Evolutionary conservation across 2,888 invertebrate genomes (phyloP).

Genomic region (Agelastica alni): DNA sequence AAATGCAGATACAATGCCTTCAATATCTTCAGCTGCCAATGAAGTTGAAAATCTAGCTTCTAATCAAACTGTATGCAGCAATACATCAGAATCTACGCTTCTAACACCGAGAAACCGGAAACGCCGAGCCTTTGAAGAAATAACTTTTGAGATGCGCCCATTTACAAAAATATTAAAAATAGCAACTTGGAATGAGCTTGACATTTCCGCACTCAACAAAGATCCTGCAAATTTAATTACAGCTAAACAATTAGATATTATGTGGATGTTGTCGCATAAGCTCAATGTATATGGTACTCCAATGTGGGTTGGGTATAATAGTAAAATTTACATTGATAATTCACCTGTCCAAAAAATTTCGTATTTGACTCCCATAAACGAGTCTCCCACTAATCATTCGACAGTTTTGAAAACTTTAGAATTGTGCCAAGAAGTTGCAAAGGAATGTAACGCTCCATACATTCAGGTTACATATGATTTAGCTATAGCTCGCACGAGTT

Average conservation of each 20-base stretch:
- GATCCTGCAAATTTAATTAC: slow-evolving; percentile 28
- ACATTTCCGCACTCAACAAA: slow-evolving; percentile 20
- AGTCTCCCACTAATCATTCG: slow-evolving; percentile 43
- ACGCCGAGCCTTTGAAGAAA: slow-evolving; percentile 16
- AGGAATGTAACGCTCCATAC: slow-evolving; percentile 38
- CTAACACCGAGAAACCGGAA: slow-evolving; percentile 1
- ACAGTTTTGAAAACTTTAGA: slow-evolving; percentile 42
- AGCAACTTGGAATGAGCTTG: slow-evolving; percentile 20
- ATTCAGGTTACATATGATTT: slow-evolving; percentile 42
- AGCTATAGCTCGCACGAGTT: slow-evolving; percentile 36
- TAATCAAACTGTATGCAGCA: not conserved
- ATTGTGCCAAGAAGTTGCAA: too few species aligned
- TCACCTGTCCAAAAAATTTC: too few species aligned
- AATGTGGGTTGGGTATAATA: slow-evolving; percentile 44
- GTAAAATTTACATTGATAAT: slow-evolving; percentile 38
- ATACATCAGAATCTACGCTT: not conserved
- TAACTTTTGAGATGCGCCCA: slow-evolving; percentile 14
- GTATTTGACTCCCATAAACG: slow-evolving; percentile 47
- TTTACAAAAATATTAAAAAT: slow-evolving; percentile 29
- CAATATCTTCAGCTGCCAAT: too few species aligned
- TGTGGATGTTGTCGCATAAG: too few species aligned
- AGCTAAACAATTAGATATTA: slow-evolving; percentile 47
- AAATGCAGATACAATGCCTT: too few species aligned
- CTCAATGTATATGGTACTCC: too few species aligned
- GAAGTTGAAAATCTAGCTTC: slow-evolving; percentile 9